Base-by-base conservation (phyloP, 2,113 vertebrate genomes). In the Rhea americana region DNA sequence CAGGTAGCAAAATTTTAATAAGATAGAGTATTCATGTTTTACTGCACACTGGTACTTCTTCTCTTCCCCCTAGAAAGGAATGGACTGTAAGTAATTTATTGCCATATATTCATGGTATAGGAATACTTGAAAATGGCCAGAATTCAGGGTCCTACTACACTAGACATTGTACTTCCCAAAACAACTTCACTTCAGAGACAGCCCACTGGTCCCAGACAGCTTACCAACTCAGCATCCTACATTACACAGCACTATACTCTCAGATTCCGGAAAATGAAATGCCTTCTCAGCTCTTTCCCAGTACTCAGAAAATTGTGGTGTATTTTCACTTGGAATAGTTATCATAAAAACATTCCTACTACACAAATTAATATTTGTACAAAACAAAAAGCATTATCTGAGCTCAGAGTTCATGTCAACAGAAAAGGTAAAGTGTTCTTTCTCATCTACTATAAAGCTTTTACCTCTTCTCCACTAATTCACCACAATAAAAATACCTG, bases 331-430 rank as follows among this genome's bases (percentile, higher is more conserved):
- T 76, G 16, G 28, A 43, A 94, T 30, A 62, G 14, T 0, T 0
- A 61, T 50, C 50, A 50, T 47, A 86, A 74, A 70, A 89, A 90
- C 9, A 17, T 67, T 92, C 21, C 56, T 86, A 50, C n/a, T 41
- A 26, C 59, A 82, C 20, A 75, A 45, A 84, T 67, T 26, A 86
- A 55, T 41, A 67, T 78, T 90, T 84, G 68, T 18, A 75, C 20
- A 71, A 89, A 77, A 26, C 1, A 3, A 47, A 86, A 88, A 81
- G 1, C 15, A 22, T 16, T 9, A 45, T 14, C 12, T 18, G 30
- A 92, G 30, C 26, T 92, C 41, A 26, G 30, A 21, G 1, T n/a
- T 88, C 50, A 59, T 11, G 35, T 30, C 47, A 66, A 67, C 55
- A 92, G 50, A 24, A 21, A 35, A 50, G 9, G 30, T 58, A 77